Evolutionary conservation across 1,140 invertebrate species (phyloP).

Genomic region (Drosophila prosaltans): DNA sequence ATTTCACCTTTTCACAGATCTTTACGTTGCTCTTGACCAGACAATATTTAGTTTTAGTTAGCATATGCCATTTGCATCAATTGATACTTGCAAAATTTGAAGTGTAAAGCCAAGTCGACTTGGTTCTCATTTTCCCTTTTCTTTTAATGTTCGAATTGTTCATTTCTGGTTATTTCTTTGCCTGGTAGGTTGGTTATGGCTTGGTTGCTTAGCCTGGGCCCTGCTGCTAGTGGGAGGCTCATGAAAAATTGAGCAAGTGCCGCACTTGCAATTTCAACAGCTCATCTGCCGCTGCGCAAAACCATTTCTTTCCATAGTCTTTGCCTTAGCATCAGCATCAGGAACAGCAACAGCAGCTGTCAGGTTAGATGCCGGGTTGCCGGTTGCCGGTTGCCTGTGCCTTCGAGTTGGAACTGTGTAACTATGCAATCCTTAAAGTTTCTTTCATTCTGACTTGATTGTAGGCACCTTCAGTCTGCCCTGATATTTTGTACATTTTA

Average conservation of each 20-base stretch:
- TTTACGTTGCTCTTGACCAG: background rate
- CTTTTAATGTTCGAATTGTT: background rate
- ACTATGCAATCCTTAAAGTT: constrained; percentile 30
- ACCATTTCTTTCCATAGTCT: constrained; percentile 60
- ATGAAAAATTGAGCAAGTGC: constrained; percentile 81
- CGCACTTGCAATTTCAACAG: constrained; percentile 80
- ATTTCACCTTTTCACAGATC: constrained; percentile 77
- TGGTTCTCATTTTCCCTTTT: background rate
- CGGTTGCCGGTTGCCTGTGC: background rate
- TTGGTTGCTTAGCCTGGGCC: background rate
- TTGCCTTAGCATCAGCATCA: constrained; percentile 9
- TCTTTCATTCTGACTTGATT: background rate
- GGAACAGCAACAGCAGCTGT: background rate
- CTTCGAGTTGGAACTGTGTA: background rate
- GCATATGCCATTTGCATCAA: background rate
- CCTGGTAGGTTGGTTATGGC: constrained; percentile 16
- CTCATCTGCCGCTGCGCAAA: constrained; percentile 73
- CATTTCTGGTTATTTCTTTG: constrained; percentile 22
- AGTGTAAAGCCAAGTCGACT: constrained; percentile 25
- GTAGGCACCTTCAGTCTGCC: background rate
- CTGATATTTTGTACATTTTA: constrained; percentile 5
- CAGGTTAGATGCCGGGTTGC: background rate
- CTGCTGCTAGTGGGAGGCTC: constrained; percentile 66
- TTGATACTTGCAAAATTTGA: background rate
- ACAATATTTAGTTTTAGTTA: background rate